Base-by-base conservation (phyloP, 2,888 invertebrate genomes). In the Syritta pipiens region DNA sequence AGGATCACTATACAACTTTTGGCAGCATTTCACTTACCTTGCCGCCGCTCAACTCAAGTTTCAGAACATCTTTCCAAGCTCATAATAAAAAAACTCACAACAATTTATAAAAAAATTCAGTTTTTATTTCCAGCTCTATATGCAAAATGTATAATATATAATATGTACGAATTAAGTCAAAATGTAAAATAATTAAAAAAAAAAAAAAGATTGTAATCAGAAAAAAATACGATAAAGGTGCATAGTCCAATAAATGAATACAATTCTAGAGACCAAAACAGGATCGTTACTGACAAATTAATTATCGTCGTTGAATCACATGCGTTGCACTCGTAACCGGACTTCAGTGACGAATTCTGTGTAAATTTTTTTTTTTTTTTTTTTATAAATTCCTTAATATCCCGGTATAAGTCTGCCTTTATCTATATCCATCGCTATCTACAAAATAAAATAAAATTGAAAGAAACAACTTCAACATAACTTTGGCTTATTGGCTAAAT, bases 401-500 rank as follows among this genome's bases (percentile, higher is more conserved):
- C 48, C 28, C 37, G 20, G 24, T 44, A 28, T 20, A 20, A 17
- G 19, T 20, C n/a, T 57, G 48, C 26, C 37, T 32, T 59, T 67
- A 60, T 63, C 40, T 59, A n/a, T n/a, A 65, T 42, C 40, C 48
- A 42, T 59, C 65, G 77, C 71, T 77, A 71, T 71, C 77, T 59
- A 72, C 60, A 79, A 55, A 62, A 37, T 62, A 62, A 59, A 67
- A 55, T 32, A 67, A 67, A 55, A 51, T 59, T 48, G 48, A 72
- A 60, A 65, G 37, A 49, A 59, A 32, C 24, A 72, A 60, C 49
- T 55, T 72, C 67, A 55, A 62, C 30, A 44, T 67, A 67, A 72
- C 79, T 79, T 79, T 79, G 79, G 79, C 79, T 79, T 67, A 72
- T 60, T 72, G 79, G 72, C 72, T 60, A 65, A 24, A 17, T 55